Base-by-base conservation (phyloP, 2,888 invertebrate species). In the Meteorus cinctellus region DNA sequence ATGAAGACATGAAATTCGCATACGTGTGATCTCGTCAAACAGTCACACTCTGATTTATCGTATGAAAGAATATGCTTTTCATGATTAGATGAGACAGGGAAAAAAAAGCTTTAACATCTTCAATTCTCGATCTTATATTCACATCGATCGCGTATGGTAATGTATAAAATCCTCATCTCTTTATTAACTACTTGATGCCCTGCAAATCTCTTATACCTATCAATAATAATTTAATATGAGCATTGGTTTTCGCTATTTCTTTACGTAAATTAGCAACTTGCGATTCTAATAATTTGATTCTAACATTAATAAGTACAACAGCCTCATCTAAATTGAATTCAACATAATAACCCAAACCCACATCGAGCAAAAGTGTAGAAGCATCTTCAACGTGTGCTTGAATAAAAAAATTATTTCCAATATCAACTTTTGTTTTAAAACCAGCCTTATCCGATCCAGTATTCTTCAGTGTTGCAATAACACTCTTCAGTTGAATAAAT, bases 381-480 rank as follows among this genome's bases (percentile, higher is more conserved):
- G 93, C 90, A 85, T 95, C 93, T 70, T 91, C 90, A 71, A 96
- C 93, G 73, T 93, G 90, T 0, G 96, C 96, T 87, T 96, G 94
- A 87, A 95, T 93, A 84, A 95, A 97, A 81, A 96, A 94, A 87
- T 95, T 95, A 82, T 95, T 94, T n/a, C 97, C 97, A 41, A 97
- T 90, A 86, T 97, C 95, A 34, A 97, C 92, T 90, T 94, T 92
- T 0, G 94, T 94, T 84, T 94, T 94, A 69, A 94, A 90, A 36
- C 92, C 92, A 78, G 90, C 90, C 5, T 92, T 91, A 66, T 92
- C 90, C 0, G 91, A 86, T 3, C 91, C 90, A 48, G 91, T 91
- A 75, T 92, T 91, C 68, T 92, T 86, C 4, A 96, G 89, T 0
- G 94, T 92, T 86, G 94, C 92, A 29, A 96, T 92, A 0, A 93